Evolutionary conservation across 2,797 vertebrate species (phyloP), one percentile per base, ranked within the genome.

Genomic region (Poeciliopsis infans): DNA sequence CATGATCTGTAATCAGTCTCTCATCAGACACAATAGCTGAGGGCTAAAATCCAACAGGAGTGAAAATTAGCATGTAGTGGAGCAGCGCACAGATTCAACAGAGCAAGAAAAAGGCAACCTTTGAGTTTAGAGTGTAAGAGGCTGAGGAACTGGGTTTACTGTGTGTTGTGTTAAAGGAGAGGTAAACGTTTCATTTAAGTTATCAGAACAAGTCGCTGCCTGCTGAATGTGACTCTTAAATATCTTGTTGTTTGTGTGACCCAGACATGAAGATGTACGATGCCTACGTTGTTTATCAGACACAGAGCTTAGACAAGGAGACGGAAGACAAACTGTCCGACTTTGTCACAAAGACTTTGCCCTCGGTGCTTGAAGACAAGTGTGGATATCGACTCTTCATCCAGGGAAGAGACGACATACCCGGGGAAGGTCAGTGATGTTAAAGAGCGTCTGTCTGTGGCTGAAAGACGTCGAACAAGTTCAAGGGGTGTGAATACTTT

Each of bases 381-480:
- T 97, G 90, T 53, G 96, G 96, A 77, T 97, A 97, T 85, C 95
- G 86, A 57, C 91, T 98, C 15, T 98, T 95, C 81, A 96, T 98
- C 90, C 95, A 95, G 0, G 97, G 96, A n/a, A 95, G 97, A 92
- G 97, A 98, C 36, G 88, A 96, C 79, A 86, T 95, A 69, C 97
- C 97, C 0, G 97, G 97, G 31, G 95, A 97, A 96, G 97, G 97
- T 97, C 86, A 84, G 73, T 23, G 25, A 61, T 72, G 66, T 1
- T 47, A 25, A 16, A 46, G 25, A 15, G 20, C 43, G 23, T 20
- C 13, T 49, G 16, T n/a, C 33, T 46, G 41, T 23, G 41, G 20
- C 36, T 8, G 7, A 23, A 46, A 51, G 49, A 15, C 23, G 2
- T 33, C n/a, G 0, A 59, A 59, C 28, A 33, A 49, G 47, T 49